Base-by-base conservation (phyloP, 2,888 invertebrate genomes). In the Tanytarsus gracilentus region DNA sequence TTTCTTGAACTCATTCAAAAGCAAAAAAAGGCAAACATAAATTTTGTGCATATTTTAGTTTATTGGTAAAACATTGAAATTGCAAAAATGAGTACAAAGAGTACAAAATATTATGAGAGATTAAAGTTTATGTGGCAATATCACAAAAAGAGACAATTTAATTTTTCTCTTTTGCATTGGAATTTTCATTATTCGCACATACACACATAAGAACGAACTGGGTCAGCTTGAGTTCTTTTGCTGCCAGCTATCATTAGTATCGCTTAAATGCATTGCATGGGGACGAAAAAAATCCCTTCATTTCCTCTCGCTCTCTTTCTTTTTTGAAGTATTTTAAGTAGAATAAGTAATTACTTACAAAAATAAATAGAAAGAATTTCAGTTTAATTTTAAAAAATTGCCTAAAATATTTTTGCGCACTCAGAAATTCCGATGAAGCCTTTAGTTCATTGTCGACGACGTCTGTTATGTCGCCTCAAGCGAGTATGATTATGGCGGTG, bases 381-480 rank as follows among this genome's bases (percentile, higher is more conserved):
- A 11, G 3, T 33, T 44, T 11, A 23, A n/a, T n/a, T n/a, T n/a
- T n/a, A n/a, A n/a, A n/a, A n/a, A n/a, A n/a, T n/a, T n/a, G n/a
- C n/a, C n/a, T n/a, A n/a, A n/a, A n/a, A n/a, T n/a, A n/a, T n/a
- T n/a, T n/a, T n/a, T n/a, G n/a, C n/a, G n/a, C n/a, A n/a, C n/a
- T n/a, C n/a, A n/a, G n/a, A n/a, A n/a, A n/a, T n/a, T n/a, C n/a
- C n/a, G n/a, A n/a, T n/a, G n/a, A n/a, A n/a, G n/a, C n/a, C n/a
- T n/a, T n/a, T n/a, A n/a, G n/a, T n/a, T n/a, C n/a, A n/a, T n/a
- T n/a, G n/a, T n/a, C n/a, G n/a, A n/a, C n/a, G n/a, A n/a, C n/a
- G n/a, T n/a, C n/a, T n/a, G n/a, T n/a, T n/a, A 23, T 44, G 44
- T 44, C 44, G 44, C 44, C 44, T 44, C n/a, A 18, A 44, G 44